Evolutionary conservation across 2,113 vertebrate species (phyloP).

Genomic region (Benitochromis conjunctus): DNA sequence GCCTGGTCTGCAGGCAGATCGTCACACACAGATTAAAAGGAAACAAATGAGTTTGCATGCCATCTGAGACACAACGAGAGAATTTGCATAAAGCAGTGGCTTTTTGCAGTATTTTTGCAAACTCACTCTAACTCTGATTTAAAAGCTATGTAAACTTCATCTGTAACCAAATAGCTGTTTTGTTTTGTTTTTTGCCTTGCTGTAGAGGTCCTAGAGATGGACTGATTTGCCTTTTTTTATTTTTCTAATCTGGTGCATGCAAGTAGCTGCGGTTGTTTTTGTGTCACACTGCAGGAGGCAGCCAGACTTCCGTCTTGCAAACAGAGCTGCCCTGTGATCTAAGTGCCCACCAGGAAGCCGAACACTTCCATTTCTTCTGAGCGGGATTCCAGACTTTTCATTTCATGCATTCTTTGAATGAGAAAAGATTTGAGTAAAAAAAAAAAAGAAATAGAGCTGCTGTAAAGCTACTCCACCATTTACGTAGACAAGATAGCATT

Average conservation of each 20-base stretch:
- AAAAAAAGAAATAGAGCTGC: neutral
- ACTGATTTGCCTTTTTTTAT: neutral
- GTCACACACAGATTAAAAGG: constrained; percentile 54
- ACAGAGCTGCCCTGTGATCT: constrained; percentile 38
- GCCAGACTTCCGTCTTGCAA: constrained; percentile 28
- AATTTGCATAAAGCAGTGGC: constrained; percentile 1
- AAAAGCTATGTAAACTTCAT: constrained; percentile 3
- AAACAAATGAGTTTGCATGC: constrained; percentile 45
- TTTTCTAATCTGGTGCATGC: neutral
- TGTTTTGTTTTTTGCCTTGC: neutral
- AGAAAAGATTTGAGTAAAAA: neutral
- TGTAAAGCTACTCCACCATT: neutral
- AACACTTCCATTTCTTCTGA: constrained; percentile 21
- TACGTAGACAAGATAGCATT: neutral
- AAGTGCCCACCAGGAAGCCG: constrained; percentile 22
- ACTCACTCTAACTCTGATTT: neutral
- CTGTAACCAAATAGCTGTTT: neutral
- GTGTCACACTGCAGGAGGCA: constrained; percentile 34
- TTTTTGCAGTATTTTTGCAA: neutral
- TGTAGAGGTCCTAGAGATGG: neutral
- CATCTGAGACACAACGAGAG: constrained; percentile 2
- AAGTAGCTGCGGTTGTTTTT: constrained; percentile 24
- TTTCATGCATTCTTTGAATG: constrained; percentile 11
- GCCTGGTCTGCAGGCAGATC: constrained; percentile 33
- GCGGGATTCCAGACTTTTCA: neutral